These are phyloP conservation scores for Drosophila paracracens DNA, from an alignment of 2,888 invertebrate species.

Conservation along the genomic window DNA sequence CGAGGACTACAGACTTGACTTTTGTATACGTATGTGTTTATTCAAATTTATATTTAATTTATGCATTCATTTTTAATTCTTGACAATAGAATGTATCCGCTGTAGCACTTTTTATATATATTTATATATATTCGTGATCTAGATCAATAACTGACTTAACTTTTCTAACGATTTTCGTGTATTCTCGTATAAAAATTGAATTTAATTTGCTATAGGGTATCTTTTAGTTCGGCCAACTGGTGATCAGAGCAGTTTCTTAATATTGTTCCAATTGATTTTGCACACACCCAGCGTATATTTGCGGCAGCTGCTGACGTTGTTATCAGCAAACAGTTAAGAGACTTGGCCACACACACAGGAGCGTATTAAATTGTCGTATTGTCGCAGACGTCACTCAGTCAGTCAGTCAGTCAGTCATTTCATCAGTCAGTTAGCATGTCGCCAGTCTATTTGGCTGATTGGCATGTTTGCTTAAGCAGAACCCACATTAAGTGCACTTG, in stretches of 20 bases:
- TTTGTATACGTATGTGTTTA: not conserved
- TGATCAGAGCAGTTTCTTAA: not conserved
- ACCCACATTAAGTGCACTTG: conserved; percentile 26
- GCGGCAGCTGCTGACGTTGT: conserved; percentile 59
- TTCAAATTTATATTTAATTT: not conserved
- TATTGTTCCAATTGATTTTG: conserved; percentile 43
- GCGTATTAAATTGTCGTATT: conserved; percentile 34
- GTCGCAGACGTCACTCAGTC: conserved; percentile 22
- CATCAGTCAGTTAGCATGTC: conserved; percentile 16
- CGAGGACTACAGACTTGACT: not conserved
- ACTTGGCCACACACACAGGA: conserved; percentile 22
- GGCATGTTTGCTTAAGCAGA: conserved; percentile 41
- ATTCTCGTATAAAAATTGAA: not conserved
- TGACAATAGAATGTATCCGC: not conserved
- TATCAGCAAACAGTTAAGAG: conserved; percentile 66
- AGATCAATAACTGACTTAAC: not conserved
- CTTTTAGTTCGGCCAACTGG: not conserved
- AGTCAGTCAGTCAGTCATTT: conserved; percentile 3
- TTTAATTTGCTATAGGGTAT: not conserved
- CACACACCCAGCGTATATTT: conserved; percentile 35
- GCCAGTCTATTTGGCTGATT: conserved; percentile 35
- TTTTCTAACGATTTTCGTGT: not conserved
- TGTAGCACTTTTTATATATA: not conserved
- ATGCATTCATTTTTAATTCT: not conserved
- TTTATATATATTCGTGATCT: not conserved